phyloP scores from a whole-genome alignment of 2,797 vertebrate genomes.

The Cirrhinus molitorella region DNA sequence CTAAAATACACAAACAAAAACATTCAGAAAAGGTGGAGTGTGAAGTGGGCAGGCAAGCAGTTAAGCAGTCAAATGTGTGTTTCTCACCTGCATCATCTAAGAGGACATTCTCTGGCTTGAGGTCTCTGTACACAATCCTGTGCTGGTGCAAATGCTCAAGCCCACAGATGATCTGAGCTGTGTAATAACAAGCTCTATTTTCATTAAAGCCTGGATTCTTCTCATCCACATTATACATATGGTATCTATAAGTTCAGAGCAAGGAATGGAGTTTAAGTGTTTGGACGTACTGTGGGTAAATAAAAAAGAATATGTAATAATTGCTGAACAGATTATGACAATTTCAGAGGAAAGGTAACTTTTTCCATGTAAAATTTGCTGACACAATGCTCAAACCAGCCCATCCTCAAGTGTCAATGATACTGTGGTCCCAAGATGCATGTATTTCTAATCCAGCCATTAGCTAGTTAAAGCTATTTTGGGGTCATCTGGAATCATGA shows the following conservation, averaged over 20 bases:
- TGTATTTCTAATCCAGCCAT: neutral
- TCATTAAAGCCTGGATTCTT: constrained; percentile 82
- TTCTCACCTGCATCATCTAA: constrained; percentile 78
- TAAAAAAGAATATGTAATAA: neutral
- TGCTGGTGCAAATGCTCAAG: constrained; percentile 84
- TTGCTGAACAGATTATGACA: neutral
- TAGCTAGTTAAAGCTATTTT: neutral
- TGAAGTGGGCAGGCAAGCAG: neutral
- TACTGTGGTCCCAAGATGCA: neutral
- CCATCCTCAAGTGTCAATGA: neutral
- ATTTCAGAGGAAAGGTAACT: neutral
- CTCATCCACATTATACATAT: constrained; percentile 83
- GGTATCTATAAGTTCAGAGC: constrained; percentile 69
- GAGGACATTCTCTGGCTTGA: constrained; percentile 82
- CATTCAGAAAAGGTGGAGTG: neutral
- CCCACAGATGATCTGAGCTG: constrained; percentile 81
- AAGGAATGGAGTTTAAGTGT: neutral
- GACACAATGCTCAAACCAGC: neutral
- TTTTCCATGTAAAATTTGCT: neutral
- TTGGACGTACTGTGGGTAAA: neutral
- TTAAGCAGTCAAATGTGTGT: neutral
- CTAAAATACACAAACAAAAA: constrained; percentile 60
- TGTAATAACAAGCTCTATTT: constrained; percentile 77
- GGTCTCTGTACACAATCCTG: constrained; percentile 82
- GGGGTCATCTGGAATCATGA: neutral